Base-by-base conservation (phyloP, 2,888 invertebrate species). In the Drosophila paracracens region DNA sequence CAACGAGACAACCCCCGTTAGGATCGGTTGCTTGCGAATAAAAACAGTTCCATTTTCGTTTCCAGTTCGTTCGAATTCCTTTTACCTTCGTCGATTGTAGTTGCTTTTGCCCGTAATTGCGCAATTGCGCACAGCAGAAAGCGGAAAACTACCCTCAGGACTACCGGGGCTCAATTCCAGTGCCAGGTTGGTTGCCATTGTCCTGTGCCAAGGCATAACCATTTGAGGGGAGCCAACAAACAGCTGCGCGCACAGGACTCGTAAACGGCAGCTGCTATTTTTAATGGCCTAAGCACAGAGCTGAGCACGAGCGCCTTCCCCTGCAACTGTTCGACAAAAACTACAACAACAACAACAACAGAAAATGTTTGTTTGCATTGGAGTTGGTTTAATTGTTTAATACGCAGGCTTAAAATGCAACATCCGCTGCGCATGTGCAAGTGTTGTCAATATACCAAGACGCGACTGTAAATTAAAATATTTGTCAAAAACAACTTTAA, bases 191-290 rank as follows among this genome's bases (percentile, higher is more conserved):
- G 61, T 60, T 60, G 62, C 57, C 62, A 63, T 88, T 89, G 87
- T 87, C 87, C 88, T 87, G 87, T 90, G 89, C 89, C 89, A 76
- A 61, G 35, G 46, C 46, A 25, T 25, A 46, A 25, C 25, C 33
- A 25, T 27, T 31, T 46, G 50, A 71, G 51, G 70, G 57, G 59
- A 48, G 73, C 58, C 46, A 62, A 64, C 38, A 38, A 89, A 90
- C 90, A 87, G 89, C 90, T 87, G 90, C 90, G 77, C 70, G 71
- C 68, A 68, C 70, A 83, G 89, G 81, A 83, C 78, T 75, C 61
- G 51, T 57, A 43, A 56, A 33, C 64, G 77, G 80, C 90, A 83
- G 87, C 87, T 90, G 87, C 88, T 76, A 73, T 57, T 70, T 85
- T 89, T 67, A 78, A 78, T 71, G 52, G 61, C 64, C 57, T 53